These are phyloP conservation scores for Trachelus iudaicus DNA, from an alignment of 2,888 invertebrate species.

Conservation along the genomic window DNA sequence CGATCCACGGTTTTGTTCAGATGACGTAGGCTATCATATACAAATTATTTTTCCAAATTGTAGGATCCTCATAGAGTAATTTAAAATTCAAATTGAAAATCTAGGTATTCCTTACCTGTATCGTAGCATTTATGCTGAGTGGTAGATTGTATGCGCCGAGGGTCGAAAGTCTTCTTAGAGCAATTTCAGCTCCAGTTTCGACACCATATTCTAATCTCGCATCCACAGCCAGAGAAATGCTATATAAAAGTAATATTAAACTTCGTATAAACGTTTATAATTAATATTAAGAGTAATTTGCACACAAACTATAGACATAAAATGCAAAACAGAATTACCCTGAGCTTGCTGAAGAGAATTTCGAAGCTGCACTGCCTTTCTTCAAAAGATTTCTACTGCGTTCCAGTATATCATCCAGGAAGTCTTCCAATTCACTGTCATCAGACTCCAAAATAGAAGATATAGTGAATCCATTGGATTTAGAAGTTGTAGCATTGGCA, in stretches of 20 bases:
- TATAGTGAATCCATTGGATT: conserved; percentile 67
- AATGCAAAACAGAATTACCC: conserved; percentile 40
- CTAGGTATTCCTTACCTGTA: conserved; percentile 51
- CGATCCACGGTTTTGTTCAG: conserved; percentile 8
- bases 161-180: conserved; percentile 76
- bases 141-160: conserved; percentile 74
- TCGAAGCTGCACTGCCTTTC: conserved; percentile 64
- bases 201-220: conserved; percentile 83
- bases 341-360: conserved; percentile 53
- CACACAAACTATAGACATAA: neutral
- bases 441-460: conserved; percentile 83
- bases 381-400: conserved; percentile 71
- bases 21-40: neutral
- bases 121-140: conserved; percentile 67
- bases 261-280: neutral
- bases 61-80: neutral
- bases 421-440: conserved; percentile 84
- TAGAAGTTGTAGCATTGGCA: conserved; percentile 52
- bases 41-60: neutral
- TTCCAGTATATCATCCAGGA: conserved; percentile 77
- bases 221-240: conserved; percentile 79
- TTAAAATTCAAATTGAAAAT: neutral
- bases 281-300: neutral
- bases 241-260: conserved; percentile 51
- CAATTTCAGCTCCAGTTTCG: conserved; percentile 81